These are phyloP conservation scores for Venturia canescens DNA, from an alignment of 1,140 invertebrate genomes.

Conservation along the genomic window DNA sequence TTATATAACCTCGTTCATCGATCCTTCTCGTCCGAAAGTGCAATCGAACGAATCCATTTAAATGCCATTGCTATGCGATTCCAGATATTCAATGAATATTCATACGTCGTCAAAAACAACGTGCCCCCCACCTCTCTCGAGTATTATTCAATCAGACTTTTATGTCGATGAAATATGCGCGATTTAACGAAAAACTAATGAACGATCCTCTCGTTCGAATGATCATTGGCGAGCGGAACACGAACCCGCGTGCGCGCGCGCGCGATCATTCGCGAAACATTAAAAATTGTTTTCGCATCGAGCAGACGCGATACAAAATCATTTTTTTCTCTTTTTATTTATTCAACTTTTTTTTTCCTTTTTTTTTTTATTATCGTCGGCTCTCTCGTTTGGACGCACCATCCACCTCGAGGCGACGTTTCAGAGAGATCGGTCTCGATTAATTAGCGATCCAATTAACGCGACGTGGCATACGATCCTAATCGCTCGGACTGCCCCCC, in stretches of 20 bases:
- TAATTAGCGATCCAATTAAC: constrained; percentile 67
- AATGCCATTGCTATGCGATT: no score
- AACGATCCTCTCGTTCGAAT: neutral
- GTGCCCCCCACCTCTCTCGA: no score
- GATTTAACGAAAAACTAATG: neutral
- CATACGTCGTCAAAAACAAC: no score
- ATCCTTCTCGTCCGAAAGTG: no score
- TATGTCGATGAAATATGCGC: neutral
- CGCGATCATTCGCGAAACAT: neutral
- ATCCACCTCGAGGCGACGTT: neutral
- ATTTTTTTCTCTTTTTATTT: neutral
- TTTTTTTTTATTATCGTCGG: neutral
- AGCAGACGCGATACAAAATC: neutral
- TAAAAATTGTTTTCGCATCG: constrained; percentile 15
- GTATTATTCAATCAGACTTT: no score
- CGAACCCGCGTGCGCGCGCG: no score
- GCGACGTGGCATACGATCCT: constrained; percentile 56
- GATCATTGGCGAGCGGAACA: neutral
- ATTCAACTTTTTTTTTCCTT: neutral
- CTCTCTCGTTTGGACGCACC: constrained; percentile 4
- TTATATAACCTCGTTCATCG: no score
- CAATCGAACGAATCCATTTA: no score
- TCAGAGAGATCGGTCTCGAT: constrained; percentile 56
- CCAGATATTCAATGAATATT: no score
- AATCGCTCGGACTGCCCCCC: constrained; percentile 46